Evolutionary conservation across 2,797 vertebrate species (phyloP).

Genomic region (Brotula barbata): DNA sequence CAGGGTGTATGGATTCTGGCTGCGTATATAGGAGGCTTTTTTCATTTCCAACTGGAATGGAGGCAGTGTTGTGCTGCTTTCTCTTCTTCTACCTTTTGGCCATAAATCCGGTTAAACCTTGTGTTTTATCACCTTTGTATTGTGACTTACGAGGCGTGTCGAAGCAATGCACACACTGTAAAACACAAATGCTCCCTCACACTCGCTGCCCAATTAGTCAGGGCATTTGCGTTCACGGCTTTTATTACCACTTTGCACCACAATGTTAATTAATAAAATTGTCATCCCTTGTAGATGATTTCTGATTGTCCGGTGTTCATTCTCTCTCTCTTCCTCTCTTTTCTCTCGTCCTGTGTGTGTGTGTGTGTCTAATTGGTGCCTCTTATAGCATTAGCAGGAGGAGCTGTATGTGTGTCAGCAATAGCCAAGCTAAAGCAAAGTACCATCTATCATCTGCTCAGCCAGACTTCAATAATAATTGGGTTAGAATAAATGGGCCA

Average conservation of each 20-base stretch:
- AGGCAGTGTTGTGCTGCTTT: background rate
- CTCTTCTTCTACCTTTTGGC: slow-evolving; percentile 8
- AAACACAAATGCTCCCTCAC: slow-evolving; percentile 49
- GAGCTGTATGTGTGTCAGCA: slow-evolving; percentile 60
- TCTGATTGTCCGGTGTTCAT: slow-evolving; percentile 27
- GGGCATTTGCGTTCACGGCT: slow-evolving; percentile 55
- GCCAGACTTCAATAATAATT: slow-evolving; percentile 79
- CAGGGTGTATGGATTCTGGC: slow-evolving; percentile 37
- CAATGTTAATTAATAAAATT: slow-evolving; percentile 67
- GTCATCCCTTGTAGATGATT: slow-evolving; percentile 70
- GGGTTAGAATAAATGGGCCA: slow-evolving; percentile 79
- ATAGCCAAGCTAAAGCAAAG: slow-evolving; percentile 59
- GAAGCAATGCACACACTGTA: slow-evolving; percentile 51
- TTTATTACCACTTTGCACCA: slow-evolving; percentile 54
- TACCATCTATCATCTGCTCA: slow-evolving; percentile 74
- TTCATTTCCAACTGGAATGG: background rate
- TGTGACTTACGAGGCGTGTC: slow-evolving; percentile 52
- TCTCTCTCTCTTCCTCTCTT: background rate
- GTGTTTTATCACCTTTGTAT: slow-evolving; percentile 19
- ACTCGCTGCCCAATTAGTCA: slow-evolving; percentile 59
- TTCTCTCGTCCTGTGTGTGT: background rate
- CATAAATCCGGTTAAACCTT: slow-evolving; percentile 21
- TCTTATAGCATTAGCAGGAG: slow-evolving; percentile 38
- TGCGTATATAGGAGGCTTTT: background rate
- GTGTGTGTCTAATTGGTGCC: slow-evolving; percentile 32